Evolutionary conservation across 2,797 vertebrate genomes (phyloP), one percentile per base, ranked within the genome.

Genomic region (Enteromius treurensis): DNA sequence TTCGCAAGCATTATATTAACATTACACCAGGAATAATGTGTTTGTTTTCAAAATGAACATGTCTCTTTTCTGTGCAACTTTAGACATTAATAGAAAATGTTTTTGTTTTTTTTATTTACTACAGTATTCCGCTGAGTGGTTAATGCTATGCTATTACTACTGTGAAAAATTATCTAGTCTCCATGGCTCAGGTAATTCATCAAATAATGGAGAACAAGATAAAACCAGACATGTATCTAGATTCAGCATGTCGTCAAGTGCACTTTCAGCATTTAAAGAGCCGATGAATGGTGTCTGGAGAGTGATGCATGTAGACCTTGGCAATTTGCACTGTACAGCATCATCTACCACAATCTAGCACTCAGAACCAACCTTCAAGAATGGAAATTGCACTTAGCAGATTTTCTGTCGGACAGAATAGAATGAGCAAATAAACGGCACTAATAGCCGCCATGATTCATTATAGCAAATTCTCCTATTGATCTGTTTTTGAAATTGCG

Each of bases 231-330:
- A 77, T 32, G 42, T 77, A 64, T 77, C 55, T 40, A n/a, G 23
- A 64, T 64, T 42, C 55, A 77, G 23, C 76, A 3, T 64, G 23
- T 47, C 23, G 5, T 70, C 76, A 77, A 77, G 55, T 64, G 58
- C 76, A 29, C 37, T 77, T 64, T 77, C 58, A 64, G 37, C 76
- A 32, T 64, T 77, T 62, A 77, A 45, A 47, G 58, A 76, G 76
- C 2, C 5, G 17, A 64, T 64, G 37, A 26, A 47, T 47, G 40
- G 40, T n/a, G 58, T 32, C 58, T 64, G 58, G 40, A 77, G n/a
- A 77, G 75, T 26, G 75, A 47, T 42, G 71, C 62, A 64, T 32
- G 14, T 15, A 32, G 29, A 68, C 34, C 37, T 9, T 68, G 19
- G 2, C n/a, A 26, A 2, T 70, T 70, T 47, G 68, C 21, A 15